These are phyloP conservation scores for Camponotus fellah DNA, from an alignment of 2,888 invertebrate species.

Conservation along the genomic window DNA sequence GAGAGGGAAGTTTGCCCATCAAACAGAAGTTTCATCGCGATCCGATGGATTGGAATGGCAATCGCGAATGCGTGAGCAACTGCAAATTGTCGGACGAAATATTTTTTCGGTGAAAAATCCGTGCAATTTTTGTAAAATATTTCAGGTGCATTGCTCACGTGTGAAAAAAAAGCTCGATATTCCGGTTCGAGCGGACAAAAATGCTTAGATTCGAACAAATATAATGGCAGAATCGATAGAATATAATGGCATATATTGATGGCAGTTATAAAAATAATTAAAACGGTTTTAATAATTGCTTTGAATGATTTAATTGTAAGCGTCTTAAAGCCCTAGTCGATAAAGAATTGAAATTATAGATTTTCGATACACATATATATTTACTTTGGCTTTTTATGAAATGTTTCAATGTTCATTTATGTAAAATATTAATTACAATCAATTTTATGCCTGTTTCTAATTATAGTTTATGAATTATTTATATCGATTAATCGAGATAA, in stretches of 20 bases:
- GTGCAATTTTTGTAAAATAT: conserved; percentile 38
- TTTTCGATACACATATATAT: conserved; percentile 40
- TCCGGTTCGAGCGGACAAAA: conserved; percentile 11
- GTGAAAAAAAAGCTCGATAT: not conserved
- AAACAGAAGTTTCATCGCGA: conserved; percentile 48
- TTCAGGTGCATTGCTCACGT: not conserved
- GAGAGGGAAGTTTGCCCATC: conserved; percentile 42
- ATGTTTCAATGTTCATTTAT: conserved; percentile 19
- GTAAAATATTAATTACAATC: conserved; percentile 36
- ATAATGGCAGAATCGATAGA: not conserved
- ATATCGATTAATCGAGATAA: no score
- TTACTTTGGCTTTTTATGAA: conserved; percentile 5
- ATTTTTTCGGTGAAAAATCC: conserved; percentile 20
- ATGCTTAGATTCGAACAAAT: conserved; percentile 33
- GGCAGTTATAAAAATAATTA: conserved; percentile 29
- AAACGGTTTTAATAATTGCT: conserved; percentile 22
- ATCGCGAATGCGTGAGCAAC: conserved; percentile 27
- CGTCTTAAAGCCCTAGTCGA: conserved; percentile 5
- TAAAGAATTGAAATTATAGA: conserved; percentile 19
- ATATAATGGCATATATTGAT: not conserved
- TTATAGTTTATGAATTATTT: conserved; percentile 12
- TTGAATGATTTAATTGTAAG: conserved; percentile 33
- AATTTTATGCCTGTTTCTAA: conserved; percentile 22
- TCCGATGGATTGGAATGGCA: conserved; percentile 22
- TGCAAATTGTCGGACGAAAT: conserved; percentile 1